A percentile compares a stretch with the other conserved stretches of the same genome.
These are phyloP conservation scores for Lithophane semibrunnea DNA, from an alignment of 2,888 invertebrate genomes.

Conservation along the genomic window DNA sequence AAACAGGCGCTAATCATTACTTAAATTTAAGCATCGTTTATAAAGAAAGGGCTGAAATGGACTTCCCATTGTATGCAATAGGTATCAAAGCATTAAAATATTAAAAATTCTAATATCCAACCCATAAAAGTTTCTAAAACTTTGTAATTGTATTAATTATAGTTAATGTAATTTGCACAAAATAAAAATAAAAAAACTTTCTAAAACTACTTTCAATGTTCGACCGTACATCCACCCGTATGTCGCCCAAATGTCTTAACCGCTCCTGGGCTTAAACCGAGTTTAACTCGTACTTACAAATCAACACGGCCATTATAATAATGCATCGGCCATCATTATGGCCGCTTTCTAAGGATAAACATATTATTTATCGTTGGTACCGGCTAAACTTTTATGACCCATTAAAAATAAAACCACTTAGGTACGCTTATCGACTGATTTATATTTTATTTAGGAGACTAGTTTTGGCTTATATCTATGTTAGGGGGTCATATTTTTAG, in stretches of 20 bases:
- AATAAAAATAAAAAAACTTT: too few relatives aligned
- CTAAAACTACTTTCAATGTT: not conserved
- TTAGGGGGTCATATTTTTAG: constrained; percentile 30
- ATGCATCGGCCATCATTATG: constrained; percentile 78
- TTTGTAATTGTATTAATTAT: too few relatives aligned
- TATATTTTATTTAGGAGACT: constrained; percentile 60
- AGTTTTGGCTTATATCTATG: constrained; percentile 38
- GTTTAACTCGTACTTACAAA: constrained; percentile 77
- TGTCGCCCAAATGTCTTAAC: constrained; percentile 66
- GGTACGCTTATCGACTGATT: constrained; percentile 65
- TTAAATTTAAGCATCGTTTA: too few relatives aligned
- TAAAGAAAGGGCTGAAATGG: too few relatives aligned
- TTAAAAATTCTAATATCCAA: not conserved
- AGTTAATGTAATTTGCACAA: too few relatives aligned
- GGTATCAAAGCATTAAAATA: not conserved
- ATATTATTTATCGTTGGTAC: constrained; percentile 80
- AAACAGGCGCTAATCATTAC: too few relatives aligned
- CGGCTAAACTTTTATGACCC: constrained; percentile 65
- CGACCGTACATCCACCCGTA: constrained; percentile 51
- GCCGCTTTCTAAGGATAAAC: constrained; percentile 82
- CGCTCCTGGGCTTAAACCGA: constrained; percentile 77
- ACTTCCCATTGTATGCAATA: too few relatives aligned
- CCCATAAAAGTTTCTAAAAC: not conserved
- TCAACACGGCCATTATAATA: constrained; percentile 81
- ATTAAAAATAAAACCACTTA: constrained; percentile 69